These are phyloP conservation scores for Amblyornis subalaris DNA, from an alignment of 2,113 vertebrate genomes.

Conservation along the genomic window DNA sequence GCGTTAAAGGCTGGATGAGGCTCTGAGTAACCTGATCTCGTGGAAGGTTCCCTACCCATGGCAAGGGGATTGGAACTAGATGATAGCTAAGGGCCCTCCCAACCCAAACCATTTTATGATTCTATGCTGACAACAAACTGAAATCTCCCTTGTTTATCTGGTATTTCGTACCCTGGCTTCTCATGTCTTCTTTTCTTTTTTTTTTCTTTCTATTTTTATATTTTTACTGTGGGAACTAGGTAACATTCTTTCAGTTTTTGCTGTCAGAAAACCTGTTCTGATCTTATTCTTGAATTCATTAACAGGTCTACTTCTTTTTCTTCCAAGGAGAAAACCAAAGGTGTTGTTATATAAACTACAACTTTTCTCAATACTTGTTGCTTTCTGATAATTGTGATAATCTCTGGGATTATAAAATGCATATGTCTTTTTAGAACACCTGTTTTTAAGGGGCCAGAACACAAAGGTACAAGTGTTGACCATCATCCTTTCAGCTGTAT, in stretches of 20 bases:
- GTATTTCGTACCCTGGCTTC: background rate
- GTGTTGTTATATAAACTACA: background rate
- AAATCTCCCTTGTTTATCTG: background rate
- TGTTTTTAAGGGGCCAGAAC: background rate
- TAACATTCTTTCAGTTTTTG: background rate
- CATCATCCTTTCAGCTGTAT: background rate
- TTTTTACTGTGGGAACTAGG: background rate
- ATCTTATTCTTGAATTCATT: background rate
- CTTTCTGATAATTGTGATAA: fast-evolving
- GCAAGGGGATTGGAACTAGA: background rate
- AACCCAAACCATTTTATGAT: background rate
- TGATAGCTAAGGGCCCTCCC: background rate
- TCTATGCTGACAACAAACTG: background rate
- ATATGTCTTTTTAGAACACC: background rate
- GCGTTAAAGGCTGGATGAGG: background rate
- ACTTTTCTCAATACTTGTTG: background rate
- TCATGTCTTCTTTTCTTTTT: background rate
- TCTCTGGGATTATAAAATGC: background rate
- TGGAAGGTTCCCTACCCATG: background rate
- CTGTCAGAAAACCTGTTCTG: background rate
- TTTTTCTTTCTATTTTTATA: fast-evolving
- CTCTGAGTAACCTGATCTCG: background rate
- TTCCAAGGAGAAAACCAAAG: background rate
- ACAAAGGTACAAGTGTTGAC: background rate
- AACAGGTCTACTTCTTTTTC: background rate